Evolutionary conservation across 2,113 vertebrate genomes (phyloP).

Genomic region (Scortum barcoo): DNA sequence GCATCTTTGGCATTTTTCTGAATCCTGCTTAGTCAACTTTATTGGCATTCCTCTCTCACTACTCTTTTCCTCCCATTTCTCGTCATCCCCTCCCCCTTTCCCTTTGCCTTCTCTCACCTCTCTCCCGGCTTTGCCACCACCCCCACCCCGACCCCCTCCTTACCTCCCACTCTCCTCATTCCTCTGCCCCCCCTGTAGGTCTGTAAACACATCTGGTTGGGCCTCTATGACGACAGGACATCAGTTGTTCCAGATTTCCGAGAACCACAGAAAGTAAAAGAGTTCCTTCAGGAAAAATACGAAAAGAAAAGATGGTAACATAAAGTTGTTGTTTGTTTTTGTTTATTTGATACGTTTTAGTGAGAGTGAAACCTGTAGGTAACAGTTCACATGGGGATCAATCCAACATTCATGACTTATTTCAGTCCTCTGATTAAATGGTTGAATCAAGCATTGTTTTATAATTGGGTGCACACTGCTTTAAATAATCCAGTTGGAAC

Average conservation of each 20-base stretch:
- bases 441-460: background rate
- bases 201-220: constrained; percentile 99
- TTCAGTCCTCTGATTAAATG: background rate
- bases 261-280: constrained; percentile 99
- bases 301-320: constrained; percentile 99
- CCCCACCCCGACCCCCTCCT: constrained; percentile 50
- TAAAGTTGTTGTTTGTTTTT: background rate
- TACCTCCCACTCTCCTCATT: constrained; percentile 52
- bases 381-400: background rate
- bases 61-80: constrained; percentile 26
- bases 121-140: constrained; percentile 48
- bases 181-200: constrained; percentile 83
- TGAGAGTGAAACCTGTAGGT: background rate
- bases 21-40: constrained; percentile 57
- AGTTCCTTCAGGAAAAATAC: constrained; percentile 99
- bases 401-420: background rate
- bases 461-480: background rate
- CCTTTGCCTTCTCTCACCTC: constrained; percentile 64
- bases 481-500: background rate
- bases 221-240: constrained; percentile 98
- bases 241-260: constrained; percentile 98
- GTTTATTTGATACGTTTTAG: constrained; percentile 31
- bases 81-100: constrained; percentile 44
- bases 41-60: constrained; percentile 68
- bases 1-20: constrained; percentile 36